Percentiles rank a stretch among this genome's conserved stretches.
Evolutionary conservation across 2,113 vertebrate genomes (phyloP).

Genomic region (Ciconia maguari): DNA sequence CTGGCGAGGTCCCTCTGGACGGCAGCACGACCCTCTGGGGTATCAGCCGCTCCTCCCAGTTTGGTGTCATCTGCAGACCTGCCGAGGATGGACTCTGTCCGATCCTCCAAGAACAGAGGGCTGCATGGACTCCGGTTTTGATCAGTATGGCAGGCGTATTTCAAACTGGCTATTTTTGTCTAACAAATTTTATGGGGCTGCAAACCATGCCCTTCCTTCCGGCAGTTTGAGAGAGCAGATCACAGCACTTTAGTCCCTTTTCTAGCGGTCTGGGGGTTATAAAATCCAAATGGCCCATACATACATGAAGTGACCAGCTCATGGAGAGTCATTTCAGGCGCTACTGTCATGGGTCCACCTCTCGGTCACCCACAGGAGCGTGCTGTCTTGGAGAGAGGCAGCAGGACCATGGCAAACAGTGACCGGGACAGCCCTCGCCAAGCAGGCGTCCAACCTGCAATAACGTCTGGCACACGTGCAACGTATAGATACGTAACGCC

Average conservation of each 20-base stretch:
- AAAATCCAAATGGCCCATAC: neutral
- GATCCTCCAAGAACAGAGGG: neutral
- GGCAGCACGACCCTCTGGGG: neutral
- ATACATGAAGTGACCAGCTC: neutral
- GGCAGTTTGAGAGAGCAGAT: neutral
- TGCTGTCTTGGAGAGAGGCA: neutral
- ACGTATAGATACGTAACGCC: rapidly evolving
- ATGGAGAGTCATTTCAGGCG: neutral
- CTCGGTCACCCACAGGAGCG: neutral
- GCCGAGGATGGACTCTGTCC: neutral
- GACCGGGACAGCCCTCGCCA: neutral
- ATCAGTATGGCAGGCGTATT: neutral
- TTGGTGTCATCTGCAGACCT: neutral
- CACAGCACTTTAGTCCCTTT: neutral
- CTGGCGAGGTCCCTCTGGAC: neutral
- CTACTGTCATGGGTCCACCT: rapidly evolving
- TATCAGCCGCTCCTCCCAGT: neutral
- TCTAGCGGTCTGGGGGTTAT: rapidly evolving
- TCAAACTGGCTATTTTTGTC: rapidly evolving
- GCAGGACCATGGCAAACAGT: neutral
- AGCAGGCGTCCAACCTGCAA: neutral
- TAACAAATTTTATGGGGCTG: neutral
- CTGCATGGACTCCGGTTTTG: rapidly evolving
- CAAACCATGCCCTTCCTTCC: neutral
- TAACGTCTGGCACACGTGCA: rapidly evolving